Conservation (phyloP, 2,113 vertebrate species). For the Poeciliopsis occidentalis region DNA sequence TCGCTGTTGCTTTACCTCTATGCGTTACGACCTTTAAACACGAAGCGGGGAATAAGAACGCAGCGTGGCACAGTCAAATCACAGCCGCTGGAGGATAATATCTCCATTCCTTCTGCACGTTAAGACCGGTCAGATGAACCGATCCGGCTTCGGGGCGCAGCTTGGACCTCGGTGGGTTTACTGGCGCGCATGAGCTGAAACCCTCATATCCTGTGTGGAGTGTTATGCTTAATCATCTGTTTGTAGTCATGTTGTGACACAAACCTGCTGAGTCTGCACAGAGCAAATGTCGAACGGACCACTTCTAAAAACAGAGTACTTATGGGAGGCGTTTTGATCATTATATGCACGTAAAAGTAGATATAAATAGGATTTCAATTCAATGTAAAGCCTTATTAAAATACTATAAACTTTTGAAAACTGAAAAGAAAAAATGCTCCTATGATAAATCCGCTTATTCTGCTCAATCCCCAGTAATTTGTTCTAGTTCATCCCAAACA, state of each 20-base stretch:
- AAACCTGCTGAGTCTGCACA: constrained; percentile 32
- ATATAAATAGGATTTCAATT: neutral
- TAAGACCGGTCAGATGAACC: constrained; percentile 36
- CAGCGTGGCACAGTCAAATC: constrained; percentile 7
- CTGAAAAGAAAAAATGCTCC: no score
- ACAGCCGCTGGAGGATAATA: constrained; percentile 19
- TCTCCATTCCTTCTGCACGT: constrained; percentile 51
- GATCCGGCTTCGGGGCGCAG: constrained; percentile 11
- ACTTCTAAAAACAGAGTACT: neutral
- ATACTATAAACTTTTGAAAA: no score
- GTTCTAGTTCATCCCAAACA: no score
- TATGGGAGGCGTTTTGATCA: neutral
- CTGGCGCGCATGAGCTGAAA: constrained; percentile 36
- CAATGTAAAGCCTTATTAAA: neutral
- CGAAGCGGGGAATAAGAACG: neutral
- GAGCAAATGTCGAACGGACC: neutral
- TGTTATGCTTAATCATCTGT: neutral
- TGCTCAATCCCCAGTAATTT: no score
- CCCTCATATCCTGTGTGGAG: constrained; percentile 11
- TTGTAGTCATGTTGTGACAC: constrained; percentile 22
- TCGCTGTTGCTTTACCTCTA: neutral
- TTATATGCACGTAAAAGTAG: neutral
- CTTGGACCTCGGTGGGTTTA: neutral
- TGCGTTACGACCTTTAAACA: neutral
- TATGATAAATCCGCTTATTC: no score